Conservation (phyloP, 2,113 vertebrate genomes). For the Microcebus jonahi region DNA sequence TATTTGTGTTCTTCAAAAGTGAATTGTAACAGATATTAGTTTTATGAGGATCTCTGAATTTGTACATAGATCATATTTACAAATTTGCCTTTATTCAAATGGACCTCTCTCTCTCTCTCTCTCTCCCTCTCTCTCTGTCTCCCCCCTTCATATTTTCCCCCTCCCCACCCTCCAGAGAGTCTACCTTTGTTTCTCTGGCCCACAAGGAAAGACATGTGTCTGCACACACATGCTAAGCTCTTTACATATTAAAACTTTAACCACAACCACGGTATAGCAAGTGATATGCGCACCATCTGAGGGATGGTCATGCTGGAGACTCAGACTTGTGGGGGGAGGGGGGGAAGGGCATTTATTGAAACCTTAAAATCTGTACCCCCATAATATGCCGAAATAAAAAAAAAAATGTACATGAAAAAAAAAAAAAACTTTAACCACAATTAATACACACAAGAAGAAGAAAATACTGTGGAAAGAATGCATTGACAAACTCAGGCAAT, state of each 20-base stretch:
- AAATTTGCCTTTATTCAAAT: background rate
- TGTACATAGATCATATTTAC: background rate
- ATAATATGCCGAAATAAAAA: too few relatives aligned
- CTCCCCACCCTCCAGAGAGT: background rate
- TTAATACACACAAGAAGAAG: background rate
- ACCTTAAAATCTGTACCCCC: too few relatives aligned
- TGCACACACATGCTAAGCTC: background rate
- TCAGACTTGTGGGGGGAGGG: too few relatives aligned
- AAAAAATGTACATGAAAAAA: too few relatives aligned
- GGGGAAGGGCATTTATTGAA: too few relatives aligned
- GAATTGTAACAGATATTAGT: background rate
- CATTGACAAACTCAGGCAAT: background rate
- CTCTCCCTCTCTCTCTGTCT: too few relatives aligned
- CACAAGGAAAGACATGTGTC: background rate
- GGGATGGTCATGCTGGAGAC: too few relatives aligned
- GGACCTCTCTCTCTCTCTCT: background rate
- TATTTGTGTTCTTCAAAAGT: conserved; percentile 8
- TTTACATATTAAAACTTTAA: background rate
- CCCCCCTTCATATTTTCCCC: background rate
- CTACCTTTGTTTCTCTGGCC: background rate
- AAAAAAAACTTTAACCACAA: background rate
- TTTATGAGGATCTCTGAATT: background rate
- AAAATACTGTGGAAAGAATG: background rate
- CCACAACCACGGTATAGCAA: too few relatives aligned
- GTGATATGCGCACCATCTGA: too few relatives aligned